phyloP scores from a whole-genome alignment of 2,113 vertebrate genomes.

The Ammodytes dubius region DNA sequence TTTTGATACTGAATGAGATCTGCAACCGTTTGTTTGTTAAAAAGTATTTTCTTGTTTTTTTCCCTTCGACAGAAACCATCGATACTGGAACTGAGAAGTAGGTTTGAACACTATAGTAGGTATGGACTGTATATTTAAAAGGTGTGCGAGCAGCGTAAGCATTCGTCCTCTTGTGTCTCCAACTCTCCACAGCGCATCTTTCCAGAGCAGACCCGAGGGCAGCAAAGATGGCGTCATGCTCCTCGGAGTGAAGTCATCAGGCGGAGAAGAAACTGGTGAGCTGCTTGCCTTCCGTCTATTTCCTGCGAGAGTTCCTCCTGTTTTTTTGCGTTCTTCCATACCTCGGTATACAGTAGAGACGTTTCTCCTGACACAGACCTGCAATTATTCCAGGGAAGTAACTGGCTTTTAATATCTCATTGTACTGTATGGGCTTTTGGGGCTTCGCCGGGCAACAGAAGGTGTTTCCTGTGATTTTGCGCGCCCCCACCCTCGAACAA shows the following conservation, averaged over 20 bases:
- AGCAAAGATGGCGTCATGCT: conserved; percentile 86
- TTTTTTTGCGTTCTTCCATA: conserved; percentile 53
- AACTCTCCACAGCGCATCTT: conserved; percentile 78
- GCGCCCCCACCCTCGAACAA: conserved; percentile 66
- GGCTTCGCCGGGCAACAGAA: conserved; percentile 67
- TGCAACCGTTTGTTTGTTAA: not conserved
- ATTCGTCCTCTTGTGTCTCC: not conserved
- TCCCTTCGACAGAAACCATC: conserved; percentile 68
- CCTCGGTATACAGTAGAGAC: not conserved
- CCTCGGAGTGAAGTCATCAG: conserved; percentile 82
- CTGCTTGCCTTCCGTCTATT: conserved; percentile 11
- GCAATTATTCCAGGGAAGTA: conserved; percentile 69
- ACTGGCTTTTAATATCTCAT: conserved; percentile 83
- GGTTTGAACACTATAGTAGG: conserved; percentile 27
- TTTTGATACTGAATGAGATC: not conserved
- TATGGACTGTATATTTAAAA: not conserved
- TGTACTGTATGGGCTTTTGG: conserved; percentile 67
- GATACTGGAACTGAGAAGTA: conserved; percentile 85
- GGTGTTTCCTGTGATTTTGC: conserved; percentile 86
- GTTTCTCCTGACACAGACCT: conserved; percentile 52
- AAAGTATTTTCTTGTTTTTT: not conserved
- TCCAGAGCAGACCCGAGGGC: conserved; percentile 83
- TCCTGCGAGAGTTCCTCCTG: conserved; percentile 42
- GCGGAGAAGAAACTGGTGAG: conserved; percentile 81
- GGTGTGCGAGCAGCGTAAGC: not conserved